Base-by-base conservation (phyloP, 2,113 vertebrate genomes). In the Cyanoramphus novaezelandiae region DNA sequence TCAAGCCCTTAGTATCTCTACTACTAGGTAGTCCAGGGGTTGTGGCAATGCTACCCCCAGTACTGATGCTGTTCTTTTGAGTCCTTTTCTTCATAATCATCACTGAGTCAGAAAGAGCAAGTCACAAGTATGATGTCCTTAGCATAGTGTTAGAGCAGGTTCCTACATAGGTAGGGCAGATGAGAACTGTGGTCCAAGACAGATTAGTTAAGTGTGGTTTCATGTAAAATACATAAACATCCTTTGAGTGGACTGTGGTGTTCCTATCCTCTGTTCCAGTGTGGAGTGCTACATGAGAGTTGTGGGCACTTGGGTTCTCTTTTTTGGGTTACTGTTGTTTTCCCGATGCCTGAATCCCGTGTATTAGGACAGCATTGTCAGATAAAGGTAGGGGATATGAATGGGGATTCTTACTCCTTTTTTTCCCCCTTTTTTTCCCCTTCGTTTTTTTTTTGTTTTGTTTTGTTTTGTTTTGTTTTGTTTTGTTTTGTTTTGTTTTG, bases 61-160 rank as follows among this genome's bases (percentile, higher is more conserved):
- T 27, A 31, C 19, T 55, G 68, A 44, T 2, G 7, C 6, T 29
- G 4, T 17, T 55, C 43, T 57, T 88, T 25, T 19, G 35, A 55
- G 49, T 72, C 47, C 17, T 76, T 49, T 33, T 37, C 82, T 90
- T 91, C 57, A 11, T 13, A 41, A 47, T 2, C 3, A 7, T 24
- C 33, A 11, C 17, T 16, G n/a, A 79, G 11, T 8, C 37, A 82
- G n/a, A 60, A 49, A 52, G 19, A 82, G 21, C 9, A 44, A n/a
- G 15, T 37, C 12, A 33, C 16, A 57, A 87, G 5, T 16, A 2
- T 0, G 0, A n/a, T n/a, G 64, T 21, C 21, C 62, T 63, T 49
- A 76, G 43, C 4, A 3, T 2, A 49, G 39, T 28, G 31, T 24
- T 68, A n/a, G 47, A 53, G 37, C 37, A 60, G n/a, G 43, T 57